Percentiles rank a stretch among this genome's conserved stretches.
These are phyloP conservation scores for Falco peregrinus DNA, from an alignment of 2,797 vertebrate species.

Conservation along the genomic window DNA sequence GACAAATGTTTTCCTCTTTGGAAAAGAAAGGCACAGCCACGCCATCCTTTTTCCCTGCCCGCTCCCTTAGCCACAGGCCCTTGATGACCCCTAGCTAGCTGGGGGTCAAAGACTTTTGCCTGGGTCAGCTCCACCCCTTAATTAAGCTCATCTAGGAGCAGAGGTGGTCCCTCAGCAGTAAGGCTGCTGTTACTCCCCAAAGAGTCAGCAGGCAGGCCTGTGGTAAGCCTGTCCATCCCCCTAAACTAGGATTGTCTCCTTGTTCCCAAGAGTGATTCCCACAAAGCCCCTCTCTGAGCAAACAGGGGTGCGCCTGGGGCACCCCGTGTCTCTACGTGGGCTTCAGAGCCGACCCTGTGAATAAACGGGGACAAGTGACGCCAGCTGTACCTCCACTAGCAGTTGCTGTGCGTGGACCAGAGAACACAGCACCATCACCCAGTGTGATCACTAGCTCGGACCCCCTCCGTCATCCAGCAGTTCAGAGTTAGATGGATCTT, in stretches of 20 bases:
- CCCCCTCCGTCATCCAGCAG: neutral
- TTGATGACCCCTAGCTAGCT: neutral
- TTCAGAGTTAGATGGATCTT: neutral
- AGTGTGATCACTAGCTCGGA: neutral
- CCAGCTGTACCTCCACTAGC: neutral
- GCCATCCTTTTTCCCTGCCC: neutral
- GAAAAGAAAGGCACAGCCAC: neutral
- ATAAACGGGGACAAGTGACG: neutral
- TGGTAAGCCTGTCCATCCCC: neutral
- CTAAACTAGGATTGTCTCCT: neutral
- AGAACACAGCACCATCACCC: neutral
- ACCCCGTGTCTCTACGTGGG: neutral
- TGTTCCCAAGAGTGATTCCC: neutral
- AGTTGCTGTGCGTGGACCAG: neutral
- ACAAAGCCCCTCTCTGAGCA: neutral
- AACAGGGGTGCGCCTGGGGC: neutral
- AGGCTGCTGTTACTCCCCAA: neutral
- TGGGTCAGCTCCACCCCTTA: neutral
- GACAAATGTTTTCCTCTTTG: neutral
- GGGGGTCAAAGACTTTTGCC: neutral
- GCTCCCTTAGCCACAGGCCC: neutral
- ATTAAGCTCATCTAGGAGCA: neutral
- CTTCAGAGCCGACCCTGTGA: neutral
- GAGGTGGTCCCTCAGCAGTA: neutral
- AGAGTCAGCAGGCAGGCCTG: neutral